Evolutionary conservation across 2,113 vertebrate species (phyloP), one percentile per base, ranked within the genome.

Genomic region (Odocoileus hemionus): DNA sequence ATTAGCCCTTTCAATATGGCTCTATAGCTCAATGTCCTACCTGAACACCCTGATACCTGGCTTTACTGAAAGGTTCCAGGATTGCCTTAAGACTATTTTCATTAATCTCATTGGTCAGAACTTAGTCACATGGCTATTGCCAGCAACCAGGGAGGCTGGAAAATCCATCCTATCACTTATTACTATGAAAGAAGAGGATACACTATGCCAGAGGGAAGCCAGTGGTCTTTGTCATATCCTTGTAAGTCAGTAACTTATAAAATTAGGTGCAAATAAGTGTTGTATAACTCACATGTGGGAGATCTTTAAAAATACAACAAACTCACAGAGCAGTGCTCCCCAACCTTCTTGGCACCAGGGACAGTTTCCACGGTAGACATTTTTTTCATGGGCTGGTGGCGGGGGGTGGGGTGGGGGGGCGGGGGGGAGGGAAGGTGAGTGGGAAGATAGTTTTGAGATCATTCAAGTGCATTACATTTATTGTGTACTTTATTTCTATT

Each of bases 381-480:
- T 26, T 43, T 76, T 76, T 43, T 12, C 23, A 14, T 26, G 36
- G 36, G 14, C 67, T 39, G 10, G 5, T 70, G 11, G 5, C 23
- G 3, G n/a, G 19, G n/a, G 8, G n/a, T 1, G 1, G n/a, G 8
- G 36, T 36, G 36, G 36, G 36, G 36, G 36, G 36, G 36, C 36
- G 17, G 16, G 0, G 1, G 17, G 67, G 5, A 36, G 33, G n/a
- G 67, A 12, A 10, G 23, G 19, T 70, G 67, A 19, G 5, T 43
- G 21, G 11, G 36, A 43, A 23, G 36, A 76, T 76, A 39, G 36
- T 76, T 76, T 76, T 26, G 21, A 14, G 36, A 76, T 43, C 36
- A 76, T 43, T 76, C 23, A 76, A 26, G 11, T 70, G 67, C 70
- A 26, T 76, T 43, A 43, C 12, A 76, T 14, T 76, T 76, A 25